These are phyloP conservation scores for Euura saliciscinereae DNA, from an alignment of 1,140 invertebrate species.

Conservation along the genomic window DNA sequence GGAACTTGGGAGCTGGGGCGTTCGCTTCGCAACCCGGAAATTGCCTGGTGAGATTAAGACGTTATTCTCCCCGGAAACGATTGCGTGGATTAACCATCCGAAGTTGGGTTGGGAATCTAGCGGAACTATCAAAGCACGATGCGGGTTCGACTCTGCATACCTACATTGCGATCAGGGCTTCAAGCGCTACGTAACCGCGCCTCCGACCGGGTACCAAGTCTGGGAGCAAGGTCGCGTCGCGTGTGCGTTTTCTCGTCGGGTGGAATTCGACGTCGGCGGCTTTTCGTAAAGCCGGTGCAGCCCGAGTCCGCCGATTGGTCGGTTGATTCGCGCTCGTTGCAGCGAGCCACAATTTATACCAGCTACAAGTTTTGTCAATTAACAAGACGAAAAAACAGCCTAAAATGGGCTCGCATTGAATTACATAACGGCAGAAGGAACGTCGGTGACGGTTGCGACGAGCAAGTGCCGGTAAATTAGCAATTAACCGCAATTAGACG, in stretches of 20 bases:
- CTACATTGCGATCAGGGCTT: too few species aligned
- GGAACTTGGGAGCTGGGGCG: not conserved
- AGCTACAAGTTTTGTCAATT: not conserved
- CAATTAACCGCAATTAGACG: slow-evolving; percentile 51
- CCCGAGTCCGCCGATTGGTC: not conserved
- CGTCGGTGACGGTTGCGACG: slow-evolving; percentile 23
- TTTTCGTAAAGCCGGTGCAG: too few species aligned
- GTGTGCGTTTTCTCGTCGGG: too few species aligned
- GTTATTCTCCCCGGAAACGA: not conserved
- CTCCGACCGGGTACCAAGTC: too few species aligned
- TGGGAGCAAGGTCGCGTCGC: too few species aligned
- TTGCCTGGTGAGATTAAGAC: not conserved
- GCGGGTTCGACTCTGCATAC: too few species aligned
- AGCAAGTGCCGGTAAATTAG: slow-evolving; percentile 45
- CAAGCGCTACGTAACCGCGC: too few species aligned
- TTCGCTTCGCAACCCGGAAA: slow-evolving; percentile 6
- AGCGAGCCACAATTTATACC: not conserved
- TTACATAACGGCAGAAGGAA: not conserved
- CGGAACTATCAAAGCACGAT: too few species aligned
- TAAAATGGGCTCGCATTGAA: not conserved
- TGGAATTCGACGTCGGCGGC: too few species aligned
- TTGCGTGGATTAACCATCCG: too few species aligned
- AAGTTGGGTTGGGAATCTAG: too few species aligned
- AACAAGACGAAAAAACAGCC: not conserved
- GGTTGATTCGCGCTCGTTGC: not conserved